Evolutionary conservation across 2,113 vertebrate species (phyloP).

Genomic region (Theristicus caerulescens): DNA sequence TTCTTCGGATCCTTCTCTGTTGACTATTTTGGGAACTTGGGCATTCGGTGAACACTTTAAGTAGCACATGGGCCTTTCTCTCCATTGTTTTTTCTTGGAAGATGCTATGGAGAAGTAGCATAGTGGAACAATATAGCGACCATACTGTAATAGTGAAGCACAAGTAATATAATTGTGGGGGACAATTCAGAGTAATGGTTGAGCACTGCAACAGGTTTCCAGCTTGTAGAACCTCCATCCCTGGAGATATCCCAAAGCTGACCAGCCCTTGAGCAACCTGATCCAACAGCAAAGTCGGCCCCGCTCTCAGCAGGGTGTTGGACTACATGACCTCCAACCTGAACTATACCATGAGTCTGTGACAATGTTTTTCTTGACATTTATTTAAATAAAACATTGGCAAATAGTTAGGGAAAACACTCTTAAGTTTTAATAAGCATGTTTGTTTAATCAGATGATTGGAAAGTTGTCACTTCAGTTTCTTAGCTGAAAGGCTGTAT

Average conservation of each 20-base stretch:
- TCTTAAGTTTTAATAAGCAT: neutral
- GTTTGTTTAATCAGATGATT: neutral
- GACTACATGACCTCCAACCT: neutral
- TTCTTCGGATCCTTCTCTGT: neutral
- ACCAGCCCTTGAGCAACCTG: neutral
- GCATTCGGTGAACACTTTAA: neutral
- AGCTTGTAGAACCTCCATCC: neutral
- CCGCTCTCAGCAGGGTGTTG: neutral
- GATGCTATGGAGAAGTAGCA: neutral
- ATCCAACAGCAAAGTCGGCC: neutral
- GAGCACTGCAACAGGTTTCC: neutral
- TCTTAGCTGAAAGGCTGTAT: neutral
- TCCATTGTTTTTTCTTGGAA: neutral
- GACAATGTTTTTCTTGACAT: neutral
- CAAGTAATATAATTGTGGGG: neutral
- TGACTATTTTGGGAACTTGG: neutral
- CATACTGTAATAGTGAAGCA: neutral
- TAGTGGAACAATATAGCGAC: accelerated
- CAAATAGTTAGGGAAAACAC: neutral
- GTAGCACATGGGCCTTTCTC: neutral
- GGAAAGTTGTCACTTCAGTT: neutral
- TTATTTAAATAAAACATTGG: neutral
- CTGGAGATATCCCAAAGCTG: neutral
- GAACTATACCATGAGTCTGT: neutral
- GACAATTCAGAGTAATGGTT: neutral